Percentiles rank a stretch among this genome's conserved stretches.
phyloP scores from a whole-genome alignment of 2,888 invertebrate genomes.

The Drosophila neonasuta region DNA sequence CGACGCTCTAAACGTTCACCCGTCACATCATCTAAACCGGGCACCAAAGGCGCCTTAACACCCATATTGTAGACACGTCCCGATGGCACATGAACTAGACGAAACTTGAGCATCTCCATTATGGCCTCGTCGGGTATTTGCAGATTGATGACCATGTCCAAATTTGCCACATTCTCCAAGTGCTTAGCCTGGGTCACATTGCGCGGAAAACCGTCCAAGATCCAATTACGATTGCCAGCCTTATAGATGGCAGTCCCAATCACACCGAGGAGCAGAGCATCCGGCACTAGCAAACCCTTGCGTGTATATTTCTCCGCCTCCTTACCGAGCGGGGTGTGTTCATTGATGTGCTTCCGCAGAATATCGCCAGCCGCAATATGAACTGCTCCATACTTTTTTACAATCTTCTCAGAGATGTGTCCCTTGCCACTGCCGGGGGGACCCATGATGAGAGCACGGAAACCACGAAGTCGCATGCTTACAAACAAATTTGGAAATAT shows the following conservation, averaged over 20 bases:
- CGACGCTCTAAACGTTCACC: constrained; percentile 42
- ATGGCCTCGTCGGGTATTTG: constrained; percentile 27
- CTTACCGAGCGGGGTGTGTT: constrained; percentile 33
- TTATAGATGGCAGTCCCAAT: constrained; percentile 18
- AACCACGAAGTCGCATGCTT: constrained; percentile 30
- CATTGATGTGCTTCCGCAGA: constrained; percentile 36
- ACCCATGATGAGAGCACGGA: constrained; percentile 49
- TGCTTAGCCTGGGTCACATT: constrained; percentile 32
- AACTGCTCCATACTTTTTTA: constrained; percentile 23
- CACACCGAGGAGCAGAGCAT: constrained; percentile 33
- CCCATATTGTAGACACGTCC: constrained; percentile 48
- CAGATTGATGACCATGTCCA: constrained; percentile 36
- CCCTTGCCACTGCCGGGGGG: constrained; percentile 55
- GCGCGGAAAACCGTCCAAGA: constrained; percentile 55
- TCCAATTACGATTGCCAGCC: constrained; percentile 6
- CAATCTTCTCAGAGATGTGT: constrained; percentile 32
- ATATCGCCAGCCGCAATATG: constrained; percentile 51
- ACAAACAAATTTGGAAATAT: neutral
- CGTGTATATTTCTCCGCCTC: constrained; percentile 6
- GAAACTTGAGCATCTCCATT: constrained; percentile 21
- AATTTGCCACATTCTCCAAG: constrained; percentile 8
- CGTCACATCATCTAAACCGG: constrained; percentile 42
- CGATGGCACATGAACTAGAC: constrained; percentile 38
- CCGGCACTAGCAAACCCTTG: constrained; percentile 39
- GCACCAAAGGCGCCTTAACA: constrained; percentile 16